Base-by-base conservation (phyloP, 2,797 vertebrate genomes). In the Hydrophis major region DNA sequence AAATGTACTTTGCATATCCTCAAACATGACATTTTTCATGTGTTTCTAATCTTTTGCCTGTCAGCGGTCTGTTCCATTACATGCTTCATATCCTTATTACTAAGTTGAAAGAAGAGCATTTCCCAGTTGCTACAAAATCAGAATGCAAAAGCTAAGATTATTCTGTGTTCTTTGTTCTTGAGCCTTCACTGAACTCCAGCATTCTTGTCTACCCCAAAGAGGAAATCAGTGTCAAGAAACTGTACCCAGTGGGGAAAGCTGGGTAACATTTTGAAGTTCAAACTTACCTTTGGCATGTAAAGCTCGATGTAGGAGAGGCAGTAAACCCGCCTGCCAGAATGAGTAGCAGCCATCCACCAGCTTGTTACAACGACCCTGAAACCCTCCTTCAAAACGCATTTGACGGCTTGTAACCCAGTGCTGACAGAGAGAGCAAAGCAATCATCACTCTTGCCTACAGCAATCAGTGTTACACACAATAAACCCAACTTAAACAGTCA, bases 331-430 rank as follows among this genome's bases (percentile, higher is more conserved):
- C 97, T 99, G 99, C 99, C 99, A 99, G 97, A 99, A 99, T 32
- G 99, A 99, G 96, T 99, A 99, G 97, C 99, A 99, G 90, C 99
- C 99, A 0, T 99, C 99, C 96, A 99, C 99, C 97, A 99, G 97
- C 96, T 99, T 99, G 95, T 99, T 99, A 93, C 99, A 99, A 94
- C 99, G 99, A 10, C 99, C 99, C 96, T 99, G 99, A 97, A 99
- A 99, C 12, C 99, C 99, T 0, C 99, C 99, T 97, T 99, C 99
- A 1, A 99, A 99, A 0, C 98, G 97, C 99, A 99, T 99, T 97
- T 99, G 99, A 94, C 98, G 98, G 96, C 98, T 97, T 0, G 99
- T 98, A 94, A 99, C 99, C 99, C 99, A 99, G 93, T 98, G 97
- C 99, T 99, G 97, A 25, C 32, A 0, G 0, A 47, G 88, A 96